Evolutionary conservation across 2,113 vertebrate species (phyloP).

Genomic region (Hiodon alosoides): DNA sequence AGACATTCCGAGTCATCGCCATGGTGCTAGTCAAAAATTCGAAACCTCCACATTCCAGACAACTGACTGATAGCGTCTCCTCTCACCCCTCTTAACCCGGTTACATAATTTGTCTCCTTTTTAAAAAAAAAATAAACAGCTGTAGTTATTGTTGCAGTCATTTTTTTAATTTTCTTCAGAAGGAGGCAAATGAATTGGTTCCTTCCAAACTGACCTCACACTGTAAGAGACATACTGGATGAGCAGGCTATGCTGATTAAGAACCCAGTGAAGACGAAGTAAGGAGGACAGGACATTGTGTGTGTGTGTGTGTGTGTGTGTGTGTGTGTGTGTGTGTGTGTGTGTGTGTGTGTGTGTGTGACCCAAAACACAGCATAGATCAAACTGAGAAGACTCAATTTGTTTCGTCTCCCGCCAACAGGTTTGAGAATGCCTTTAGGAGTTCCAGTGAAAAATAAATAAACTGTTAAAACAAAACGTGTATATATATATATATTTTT

Average conservation of each 20-base stretch:
- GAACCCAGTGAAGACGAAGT: constrained; percentile 2
- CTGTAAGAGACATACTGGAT: constrained; percentile 12
- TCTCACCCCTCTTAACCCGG: not conserved
- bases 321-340: no score
- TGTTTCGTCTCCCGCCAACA: constrained; percentile 22
- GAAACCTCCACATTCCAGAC: constrained; percentile 24
- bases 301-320: no score
- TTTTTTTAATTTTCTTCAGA: constrained; percentile 8
- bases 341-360: no score
- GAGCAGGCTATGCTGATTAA: constrained; percentile 9
- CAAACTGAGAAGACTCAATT: constrained; percentile 21
- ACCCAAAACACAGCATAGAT: constrained; percentile 6
- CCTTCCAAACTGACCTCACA: constrained; percentile 23
- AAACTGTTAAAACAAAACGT: not conserved
- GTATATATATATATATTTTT: not conserved
- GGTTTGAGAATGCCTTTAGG: constrained; percentile 25
- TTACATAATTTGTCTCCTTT: not conserved
- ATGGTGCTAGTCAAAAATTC: constrained; percentile 22
- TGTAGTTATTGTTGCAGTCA: constrained; percentile 7
- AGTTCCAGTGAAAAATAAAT: constrained; percentile 10
- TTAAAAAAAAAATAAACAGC: no score
- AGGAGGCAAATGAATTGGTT: constrained; percentile 33
- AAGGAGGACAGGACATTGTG: not conserved
- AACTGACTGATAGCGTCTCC: constrained; percentile 19
- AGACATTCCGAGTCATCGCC: constrained; percentile 30